Conservation (phyloP, 2,888 invertebrate genomes). For the Caenorhabditis sinica region DNA sequence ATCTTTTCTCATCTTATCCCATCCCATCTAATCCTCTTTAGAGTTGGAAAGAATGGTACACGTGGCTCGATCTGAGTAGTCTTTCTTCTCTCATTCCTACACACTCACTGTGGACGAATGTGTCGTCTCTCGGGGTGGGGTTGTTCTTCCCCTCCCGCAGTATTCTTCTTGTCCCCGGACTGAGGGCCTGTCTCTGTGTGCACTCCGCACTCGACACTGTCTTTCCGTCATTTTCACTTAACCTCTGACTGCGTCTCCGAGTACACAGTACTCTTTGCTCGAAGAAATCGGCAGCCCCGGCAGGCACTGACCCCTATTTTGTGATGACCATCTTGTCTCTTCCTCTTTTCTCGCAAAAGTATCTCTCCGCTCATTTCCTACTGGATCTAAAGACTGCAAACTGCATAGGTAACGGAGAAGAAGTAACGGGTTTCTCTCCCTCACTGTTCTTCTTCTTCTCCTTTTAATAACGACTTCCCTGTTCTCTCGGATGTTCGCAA, state of each 20-base stretch:
- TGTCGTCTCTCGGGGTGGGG: constrained; percentile 42
- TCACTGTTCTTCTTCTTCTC: background rate
- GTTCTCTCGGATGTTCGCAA: constrained; percentile 10
- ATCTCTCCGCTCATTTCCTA: constrained; percentile 52
- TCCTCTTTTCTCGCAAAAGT: constrained; percentile 40
- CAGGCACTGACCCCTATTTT: constrained; percentile 64
- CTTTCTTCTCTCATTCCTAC: background rate
- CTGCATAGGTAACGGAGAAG: constrained; percentile 52
- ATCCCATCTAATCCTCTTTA: constrained; percentile 15
- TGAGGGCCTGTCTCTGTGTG: constrained; percentile 15
- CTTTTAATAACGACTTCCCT: constrained; percentile 15
- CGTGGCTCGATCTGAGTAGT: constrained; percentile 52
- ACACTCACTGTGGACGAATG: constrained; percentile 22
- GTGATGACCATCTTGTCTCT: constrained; percentile 58
- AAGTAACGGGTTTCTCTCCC: constrained; percentile 6
- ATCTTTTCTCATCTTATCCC: background rate
- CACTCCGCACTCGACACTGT: constrained; percentile 26
- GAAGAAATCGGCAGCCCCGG: constrained; percentile 61
- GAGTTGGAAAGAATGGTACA: constrained; percentile 46
- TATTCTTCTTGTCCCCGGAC: constrained; percentile 12
- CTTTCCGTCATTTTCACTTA: constrained; percentile 58
- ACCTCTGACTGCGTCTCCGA: constrained; percentile 58
- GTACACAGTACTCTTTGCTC: constrained; percentile 44
- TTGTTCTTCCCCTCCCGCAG: constrained; percentile 52
- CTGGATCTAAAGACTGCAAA: constrained; percentile 41